These are phyloP conservation scores for Odontamblyopus lacepedii DNA, from an alignment of 2,797 vertebrate genomes.

Conservation along the genomic window DNA sequence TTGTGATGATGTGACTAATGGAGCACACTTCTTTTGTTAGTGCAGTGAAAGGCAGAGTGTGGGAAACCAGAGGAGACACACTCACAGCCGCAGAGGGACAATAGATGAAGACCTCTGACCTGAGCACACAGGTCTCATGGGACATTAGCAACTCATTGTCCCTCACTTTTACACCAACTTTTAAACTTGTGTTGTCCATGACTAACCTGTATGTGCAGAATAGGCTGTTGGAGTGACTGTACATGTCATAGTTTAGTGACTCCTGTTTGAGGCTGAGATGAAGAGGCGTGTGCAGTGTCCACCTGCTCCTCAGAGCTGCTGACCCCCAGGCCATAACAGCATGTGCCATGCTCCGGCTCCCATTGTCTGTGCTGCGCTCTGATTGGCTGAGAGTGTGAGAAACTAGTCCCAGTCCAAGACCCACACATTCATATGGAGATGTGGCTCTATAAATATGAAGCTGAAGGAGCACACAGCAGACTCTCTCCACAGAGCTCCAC, in stretches of 20 bases:
- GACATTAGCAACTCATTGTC: not conserved
- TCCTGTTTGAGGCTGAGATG: slow-evolving; percentile 20
- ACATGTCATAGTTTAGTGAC: not conserved
- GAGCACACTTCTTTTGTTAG: slow-evolving; percentile 49
- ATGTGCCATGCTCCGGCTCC: slow-evolving; percentile 20
- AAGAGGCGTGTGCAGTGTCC: slow-evolving; percentile 32
- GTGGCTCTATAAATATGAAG: slow-evolving; percentile 79
- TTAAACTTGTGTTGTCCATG: not conserved
- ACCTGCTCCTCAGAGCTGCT: slow-evolving; percentile 58
- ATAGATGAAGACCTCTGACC: slow-evolving; percentile 34
- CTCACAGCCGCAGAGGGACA: slow-evolving; percentile 46
- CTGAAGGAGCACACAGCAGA: slow-evolving; percentile 50
- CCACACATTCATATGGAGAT: slow-evolving; percentile 81
- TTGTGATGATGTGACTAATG: slow-evolving; percentile 16
- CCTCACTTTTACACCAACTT: not conserved
- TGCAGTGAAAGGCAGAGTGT: slow-evolving; percentile 46
- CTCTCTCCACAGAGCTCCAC: slow-evolving; percentile 60
- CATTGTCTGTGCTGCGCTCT: slow-evolving; percentile 51
- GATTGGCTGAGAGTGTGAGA: slow-evolving; percentile 90
- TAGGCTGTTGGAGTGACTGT: not conserved
- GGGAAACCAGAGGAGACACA: slow-evolving; percentile 52
- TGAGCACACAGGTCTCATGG: not conserved
- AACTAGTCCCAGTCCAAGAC: slow-evolving; percentile 74
- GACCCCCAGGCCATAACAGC: slow-evolving; percentile 48
- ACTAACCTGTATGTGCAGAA: not conserved